Evolutionary conservation across 2,113 vertebrate genomes (phyloP).

Genomic region (Daphoenositta chrysoptera): DNA sequence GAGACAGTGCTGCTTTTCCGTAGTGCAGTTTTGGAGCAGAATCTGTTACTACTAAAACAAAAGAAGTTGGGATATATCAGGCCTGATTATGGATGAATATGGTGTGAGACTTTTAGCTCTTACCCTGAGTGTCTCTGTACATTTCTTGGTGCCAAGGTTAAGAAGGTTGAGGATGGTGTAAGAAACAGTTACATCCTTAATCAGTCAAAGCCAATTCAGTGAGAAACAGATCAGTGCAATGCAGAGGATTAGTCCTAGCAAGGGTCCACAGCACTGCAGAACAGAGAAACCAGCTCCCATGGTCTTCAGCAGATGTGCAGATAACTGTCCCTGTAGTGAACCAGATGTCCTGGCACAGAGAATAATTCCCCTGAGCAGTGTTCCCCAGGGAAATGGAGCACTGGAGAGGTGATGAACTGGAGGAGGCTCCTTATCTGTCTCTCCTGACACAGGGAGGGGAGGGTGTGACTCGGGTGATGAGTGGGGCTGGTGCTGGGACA

Average conservation of each 20-base stretch:
- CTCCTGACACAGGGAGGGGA: accelerated
- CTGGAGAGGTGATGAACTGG: not conserved
- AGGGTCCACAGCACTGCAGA: not conserved
- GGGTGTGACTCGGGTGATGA: not conserved
- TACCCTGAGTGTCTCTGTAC: not conserved
- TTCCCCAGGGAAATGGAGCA: not conserved
- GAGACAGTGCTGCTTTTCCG: not conserved
- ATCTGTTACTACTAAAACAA: not conserved
- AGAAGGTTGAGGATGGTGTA: not conserved
- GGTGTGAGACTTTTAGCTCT: not conserved
- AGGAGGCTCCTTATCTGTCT: not conserved
- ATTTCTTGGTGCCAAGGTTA: not conserved
- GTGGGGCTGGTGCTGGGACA: not conserved
- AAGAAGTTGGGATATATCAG: not conserved
- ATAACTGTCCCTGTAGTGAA: not conserved
- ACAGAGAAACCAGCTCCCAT: not conserved
- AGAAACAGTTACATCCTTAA: not conserved
- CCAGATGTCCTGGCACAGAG: not conserved
- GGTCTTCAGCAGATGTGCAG: not conserved
- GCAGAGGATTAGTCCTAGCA: not conserved
- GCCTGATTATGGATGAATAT: not conserved
- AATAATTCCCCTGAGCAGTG: not conserved
- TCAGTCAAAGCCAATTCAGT: not conserved
- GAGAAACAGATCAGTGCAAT: not conserved
- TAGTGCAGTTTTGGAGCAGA: not conserved